These are phyloP conservation scores for Artemia sp. DNA, from an alignment of 2,888 invertebrate species.

Conservation along the genomic window DNA sequence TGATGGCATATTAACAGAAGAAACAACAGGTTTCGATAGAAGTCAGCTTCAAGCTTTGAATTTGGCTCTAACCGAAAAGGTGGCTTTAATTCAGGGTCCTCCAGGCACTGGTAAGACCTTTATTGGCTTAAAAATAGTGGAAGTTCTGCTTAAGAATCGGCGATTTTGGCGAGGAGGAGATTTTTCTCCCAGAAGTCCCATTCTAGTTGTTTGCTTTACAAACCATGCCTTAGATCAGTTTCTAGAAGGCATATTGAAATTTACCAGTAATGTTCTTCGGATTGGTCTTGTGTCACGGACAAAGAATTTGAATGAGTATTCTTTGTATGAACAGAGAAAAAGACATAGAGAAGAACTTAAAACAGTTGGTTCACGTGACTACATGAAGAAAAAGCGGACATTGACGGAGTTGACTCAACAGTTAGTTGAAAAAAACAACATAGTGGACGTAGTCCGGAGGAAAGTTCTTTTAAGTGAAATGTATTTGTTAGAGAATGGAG, in stretches of 20 bases:
- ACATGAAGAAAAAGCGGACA: too few relatives aligned
- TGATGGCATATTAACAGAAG: slow-evolving; percentile 36
- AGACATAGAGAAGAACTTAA: neutral
- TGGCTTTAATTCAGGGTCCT: slow-evolving; percentile 57
- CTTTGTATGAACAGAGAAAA: slow-evolving; percentile 16
- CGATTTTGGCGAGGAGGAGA: slow-evolving; percentile 30
- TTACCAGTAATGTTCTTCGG: slow-evolving; percentile 45
- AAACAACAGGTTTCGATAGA: slow-evolving; percentile 23
- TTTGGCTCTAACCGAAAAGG: slow-evolving; percentile 49
- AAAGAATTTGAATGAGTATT: slow-evolving; percentile 34
- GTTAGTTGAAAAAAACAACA: too few relatives aligned
- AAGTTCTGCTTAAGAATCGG: slow-evolving; percentile 44
- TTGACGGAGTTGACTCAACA: too few relatives aligned
- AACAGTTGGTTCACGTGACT: too few relatives aligned
- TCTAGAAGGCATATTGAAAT: slow-evolving; percentile 45
- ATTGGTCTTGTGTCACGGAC: slow-evolving; percentile 52
- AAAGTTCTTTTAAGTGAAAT: too few relatives aligned
- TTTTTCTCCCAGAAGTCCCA: slow-evolving; percentile 35
- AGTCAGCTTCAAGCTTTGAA: slow-evolving; percentile 50
- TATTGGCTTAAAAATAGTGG: slow-evolving; percentile 54
- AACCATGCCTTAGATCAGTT: slow-evolving; percentile 78
- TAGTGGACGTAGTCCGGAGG: too few relatives aligned
- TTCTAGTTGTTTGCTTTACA: slow-evolving; percentile 61
- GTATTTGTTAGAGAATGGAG: too few relatives aligned
- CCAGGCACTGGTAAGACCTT: slow-evolving; percentile 41